Base-by-base conservation (phyloP, 2,113 vertebrate genomes). In the Leucosticte australis region DNA sequence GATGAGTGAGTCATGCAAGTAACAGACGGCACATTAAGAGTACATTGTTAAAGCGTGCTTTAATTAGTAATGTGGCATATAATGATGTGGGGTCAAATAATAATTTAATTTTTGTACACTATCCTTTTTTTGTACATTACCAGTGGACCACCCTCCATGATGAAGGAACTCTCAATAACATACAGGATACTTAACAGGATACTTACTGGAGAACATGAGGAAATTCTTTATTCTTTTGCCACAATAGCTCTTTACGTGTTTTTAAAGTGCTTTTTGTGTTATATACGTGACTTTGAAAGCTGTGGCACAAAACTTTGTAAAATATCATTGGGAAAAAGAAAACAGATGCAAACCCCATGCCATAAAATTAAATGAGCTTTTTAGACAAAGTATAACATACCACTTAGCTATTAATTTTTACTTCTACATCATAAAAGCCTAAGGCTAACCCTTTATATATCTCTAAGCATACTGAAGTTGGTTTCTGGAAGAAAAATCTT, bases 61-160 rank as follows among this genome's bases (percentile, higher is more conserved):
- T 98, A 98, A 99, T 98, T 98, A 98, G 97, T 98, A 97, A 97
- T 97, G 98, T 98, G 98, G 97, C 98, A 98, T 97, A 97, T 98
- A 98, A 98, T 98, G 97, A 98, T 97, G 96, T 69, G 94, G 95
- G 98, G 98, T 99, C 98, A 98, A 98, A 98, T 97, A 98, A 98
- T 99, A 99, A 99, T 99, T 98, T 97, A 98, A 98, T 99, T 98
- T 98, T 98, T 98, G 97, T 98, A 98, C 96, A 97, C 98, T 97
- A 96, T 97, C 97, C 97, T 97, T 97, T 98, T 94, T 97, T 97
- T 96, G 96, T 97, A 97, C 97, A 89, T 98, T 97, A 97, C 92
- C 81, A 95, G 77, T 14, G 95, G 98, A 98, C 98, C 98, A 99
- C 98, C 98, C 98, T 97, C 97, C 94, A 88, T 92, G 98, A 98